phyloP scores from a whole-genome alignment of 2,888 invertebrate species.

The Euphydryas editha region DNA sequence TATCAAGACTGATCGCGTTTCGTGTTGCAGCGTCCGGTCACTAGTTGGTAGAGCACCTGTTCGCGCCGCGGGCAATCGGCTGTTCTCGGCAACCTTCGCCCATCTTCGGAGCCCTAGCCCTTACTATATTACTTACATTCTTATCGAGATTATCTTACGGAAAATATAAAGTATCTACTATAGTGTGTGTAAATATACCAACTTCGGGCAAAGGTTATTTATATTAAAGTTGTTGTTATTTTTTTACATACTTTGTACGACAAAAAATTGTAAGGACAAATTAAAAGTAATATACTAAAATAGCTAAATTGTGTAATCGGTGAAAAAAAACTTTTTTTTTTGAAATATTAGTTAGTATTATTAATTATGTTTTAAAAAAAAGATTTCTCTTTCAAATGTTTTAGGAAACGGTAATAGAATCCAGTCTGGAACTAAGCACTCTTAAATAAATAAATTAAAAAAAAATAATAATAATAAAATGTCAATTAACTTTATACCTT shows the following conservation, averaged over 20 bases:
- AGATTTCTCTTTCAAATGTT: no score
- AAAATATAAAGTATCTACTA: neutral
- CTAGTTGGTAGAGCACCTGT: constrained; percentile 74
- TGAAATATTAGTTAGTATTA: no score
- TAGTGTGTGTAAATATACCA: neutral
- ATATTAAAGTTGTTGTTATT: no score
- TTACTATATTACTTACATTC: constrained; percentile 16
- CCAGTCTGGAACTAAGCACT: neutral
- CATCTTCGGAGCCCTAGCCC: constrained; percentile 42
- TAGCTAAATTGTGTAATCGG: no score
- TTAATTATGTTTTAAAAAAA: no score
- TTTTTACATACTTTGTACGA: no score
- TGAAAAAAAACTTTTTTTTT: no score
- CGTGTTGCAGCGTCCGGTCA: constrained; percentile 60
- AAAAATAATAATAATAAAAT: neutral
- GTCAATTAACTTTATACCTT: constrained; percentile 48
- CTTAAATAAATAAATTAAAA: neutral
- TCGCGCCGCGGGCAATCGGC: constrained; percentile 62
- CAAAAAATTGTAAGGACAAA: no score
- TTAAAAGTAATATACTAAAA: no score
- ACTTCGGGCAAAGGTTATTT: no score
- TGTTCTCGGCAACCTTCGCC: constrained; percentile 55
- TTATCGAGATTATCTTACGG: constrained; percentile 11
- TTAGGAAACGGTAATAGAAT: neutral
- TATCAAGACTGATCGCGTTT: constrained; percentile 52